Percentiles rank a stretch among this genome's conserved stretches.
phyloP scores from a whole-genome alignment of 2,113 vertebrate species.

The Prionailurus viverrinus region DNA sequence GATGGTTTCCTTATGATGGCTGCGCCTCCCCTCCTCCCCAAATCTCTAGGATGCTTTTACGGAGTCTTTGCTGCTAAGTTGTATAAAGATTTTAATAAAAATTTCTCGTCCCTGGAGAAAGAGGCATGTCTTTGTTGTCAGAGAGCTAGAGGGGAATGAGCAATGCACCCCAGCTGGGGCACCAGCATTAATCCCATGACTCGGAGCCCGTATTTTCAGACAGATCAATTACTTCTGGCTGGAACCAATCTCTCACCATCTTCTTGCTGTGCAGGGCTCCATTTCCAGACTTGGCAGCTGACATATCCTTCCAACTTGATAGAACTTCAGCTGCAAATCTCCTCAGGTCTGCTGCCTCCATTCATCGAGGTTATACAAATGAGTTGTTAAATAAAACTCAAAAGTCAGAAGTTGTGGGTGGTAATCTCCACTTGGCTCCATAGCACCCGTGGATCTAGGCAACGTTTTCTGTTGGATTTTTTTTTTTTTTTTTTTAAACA shows the following conservation, averaged over 20 bases:
- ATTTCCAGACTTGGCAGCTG: conserved; percentile 84
- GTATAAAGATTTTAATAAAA: conserved; percentile 90
- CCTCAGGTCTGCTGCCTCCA: conserved; percentile 65
- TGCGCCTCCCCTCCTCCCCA: conserved; percentile 49
- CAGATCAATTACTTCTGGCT: conserved; percentile 88
- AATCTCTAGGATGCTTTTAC: conserved; percentile 73
- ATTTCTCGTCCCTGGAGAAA: conserved; percentile 87
- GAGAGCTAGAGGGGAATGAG: conserved; percentile 86
- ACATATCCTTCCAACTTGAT: conserved; percentile 81
- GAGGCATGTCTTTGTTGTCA: conserved; percentile 89
- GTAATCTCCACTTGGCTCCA: conserved; percentile 46
- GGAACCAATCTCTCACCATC: conserved; percentile 86
- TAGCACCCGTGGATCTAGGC: not conserved
- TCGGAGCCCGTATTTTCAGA: conserved; percentile 86
- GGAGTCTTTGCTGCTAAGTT: conserved; percentile 85
- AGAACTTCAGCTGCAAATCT: conserved; percentile 81
- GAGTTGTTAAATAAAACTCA: conserved; percentile 78
- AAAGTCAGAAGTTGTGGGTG: conserved; percentile 67
- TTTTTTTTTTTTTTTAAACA: not conserved
- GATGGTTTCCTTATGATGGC: conserved; percentile 86
- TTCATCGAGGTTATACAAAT: conserved; percentile 64
- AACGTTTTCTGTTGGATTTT: conserved; percentile 16
- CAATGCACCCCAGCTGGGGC: conserved; percentile 88
- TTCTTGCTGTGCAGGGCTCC: conserved; percentile 77
- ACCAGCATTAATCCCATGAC: conserved; percentile 85